Percentiles rank a stretch among this genome's conserved stretches.
Conservation (phyloP, 1,140 invertebrate genomes). For the Calliphora vicina region DNA sequence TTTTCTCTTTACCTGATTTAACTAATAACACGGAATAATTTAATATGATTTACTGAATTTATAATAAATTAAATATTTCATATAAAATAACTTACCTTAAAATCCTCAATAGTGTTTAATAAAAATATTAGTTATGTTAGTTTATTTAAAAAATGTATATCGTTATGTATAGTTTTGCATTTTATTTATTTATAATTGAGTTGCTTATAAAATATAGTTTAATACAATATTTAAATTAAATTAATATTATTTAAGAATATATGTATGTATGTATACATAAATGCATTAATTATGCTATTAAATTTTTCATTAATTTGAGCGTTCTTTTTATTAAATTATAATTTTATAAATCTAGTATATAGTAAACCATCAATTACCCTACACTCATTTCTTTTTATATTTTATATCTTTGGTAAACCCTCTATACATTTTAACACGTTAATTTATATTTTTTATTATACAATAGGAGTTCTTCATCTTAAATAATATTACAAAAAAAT, state of each 20-base stretch:
- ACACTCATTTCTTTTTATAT: neutral
- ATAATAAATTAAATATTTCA: no score
- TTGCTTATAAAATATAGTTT: slow-evolving; percentile 18
- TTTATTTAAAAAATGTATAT: slow-evolving; percentile 15
- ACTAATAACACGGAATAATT: no score
- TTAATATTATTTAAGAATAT: neutral
- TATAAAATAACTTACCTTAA: no score
- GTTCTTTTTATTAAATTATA: neutral
- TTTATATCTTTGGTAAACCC: slow-evolving; percentile 11
- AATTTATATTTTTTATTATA: neutral
- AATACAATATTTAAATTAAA: slow-evolving; percentile 10
- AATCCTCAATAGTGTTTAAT: no score
- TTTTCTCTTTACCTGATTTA: no score
- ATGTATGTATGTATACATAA: slow-evolving; percentile 28
- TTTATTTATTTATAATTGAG: slow-evolving; percentile 13
- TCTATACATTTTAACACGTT: slow-evolving; percentile 30
- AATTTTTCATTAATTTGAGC: neutral
- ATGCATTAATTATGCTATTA: neutral
- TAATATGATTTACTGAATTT: no score
- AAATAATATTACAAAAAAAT: slow-evolving; percentile 11
- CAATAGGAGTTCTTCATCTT: neutral
- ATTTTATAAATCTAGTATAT: neutral
- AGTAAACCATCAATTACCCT: slow-evolving; percentile 3
- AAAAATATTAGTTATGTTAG: no score
- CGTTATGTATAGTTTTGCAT: neutral